A percentile compares a stretch with the other conserved stretches of the same genome.
These are phyloP conservation scores for Capitella teleta DNA, from an alignment of 1,140 invertebrate genomes.

Conservation along the genomic window DNA sequence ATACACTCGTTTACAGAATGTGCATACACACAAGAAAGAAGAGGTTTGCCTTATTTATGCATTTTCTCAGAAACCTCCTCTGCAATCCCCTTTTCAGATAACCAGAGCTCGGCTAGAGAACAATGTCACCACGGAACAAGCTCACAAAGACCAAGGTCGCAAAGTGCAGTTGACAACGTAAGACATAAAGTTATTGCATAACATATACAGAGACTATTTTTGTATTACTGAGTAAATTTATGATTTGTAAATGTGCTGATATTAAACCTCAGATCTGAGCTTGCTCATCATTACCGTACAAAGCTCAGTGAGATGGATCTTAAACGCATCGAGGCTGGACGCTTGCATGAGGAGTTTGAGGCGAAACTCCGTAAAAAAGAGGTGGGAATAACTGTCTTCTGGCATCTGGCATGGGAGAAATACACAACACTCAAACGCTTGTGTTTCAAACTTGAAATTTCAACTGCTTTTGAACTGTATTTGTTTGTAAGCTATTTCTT, in stretches of 20 bases:
- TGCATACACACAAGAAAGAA: constrained; percentile 31
- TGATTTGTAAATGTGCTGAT: not conserved
- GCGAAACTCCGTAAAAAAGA: constrained; percentile 35
- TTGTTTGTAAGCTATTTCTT: no score
- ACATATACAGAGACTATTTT: not conserved
- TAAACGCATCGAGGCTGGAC: constrained; percentile 26
- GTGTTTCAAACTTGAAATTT: no score
- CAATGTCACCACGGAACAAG: constrained; percentile 12
- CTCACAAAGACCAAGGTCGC: constrained; percentile 20
- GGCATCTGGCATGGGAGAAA: not conserved
- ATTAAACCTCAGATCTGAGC: constrained; percentile 20
- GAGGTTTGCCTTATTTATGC: constrained; percentile 24
- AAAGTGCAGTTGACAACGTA: constrained; percentile 24
- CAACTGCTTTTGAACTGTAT: no score
- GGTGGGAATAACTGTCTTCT: constrained; percentile 14
- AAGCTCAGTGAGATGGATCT: constrained; percentile 33
- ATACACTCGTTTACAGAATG: constrained; percentile 28
- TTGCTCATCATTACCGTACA: constrained; percentile 24
- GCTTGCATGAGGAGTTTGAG: constrained; percentile 32
- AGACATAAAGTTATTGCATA: constrained; percentile 8
- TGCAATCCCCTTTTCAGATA: constrained; percentile 14
- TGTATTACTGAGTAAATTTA: not conserved
- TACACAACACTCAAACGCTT: no score
- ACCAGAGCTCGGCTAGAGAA: constrained; percentile 22
- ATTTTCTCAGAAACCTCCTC: not conserved